phyloP scores from a whole-genome alignment of 2,113 vertebrate genomes.

The Ptilonorhynchus violaceus region DNA sequence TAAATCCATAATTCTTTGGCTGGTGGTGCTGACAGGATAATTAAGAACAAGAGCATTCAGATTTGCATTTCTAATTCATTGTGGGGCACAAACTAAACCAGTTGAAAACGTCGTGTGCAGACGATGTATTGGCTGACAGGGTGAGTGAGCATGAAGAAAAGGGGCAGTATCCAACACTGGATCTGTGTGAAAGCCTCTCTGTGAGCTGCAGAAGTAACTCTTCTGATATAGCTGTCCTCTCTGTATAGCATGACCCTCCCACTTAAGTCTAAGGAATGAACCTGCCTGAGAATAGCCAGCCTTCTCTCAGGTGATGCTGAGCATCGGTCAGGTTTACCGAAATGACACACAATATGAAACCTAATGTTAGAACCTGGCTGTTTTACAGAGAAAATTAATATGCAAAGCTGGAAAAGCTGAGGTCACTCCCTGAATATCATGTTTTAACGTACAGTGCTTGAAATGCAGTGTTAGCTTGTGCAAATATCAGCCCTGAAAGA shows the following conservation, averaged over 20 bases:
- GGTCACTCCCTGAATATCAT: slow-evolving; percentile 2
- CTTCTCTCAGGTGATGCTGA: slow-evolving; percentile 30
- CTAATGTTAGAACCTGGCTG: slow-evolving; percentile 28
- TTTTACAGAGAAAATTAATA: slow-evolving; percentile 2
- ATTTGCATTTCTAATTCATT: slow-evolving; percentile 17
- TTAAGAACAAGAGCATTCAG: not conserved
- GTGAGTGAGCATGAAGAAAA: not conserved
- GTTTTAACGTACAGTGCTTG: slow-evolving; percentile 21
- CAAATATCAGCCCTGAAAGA: not conserved
- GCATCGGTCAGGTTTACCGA: slow-evolving; percentile 23
- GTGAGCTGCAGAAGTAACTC: slow-evolving; percentile 43
- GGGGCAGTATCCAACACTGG: not conserved
- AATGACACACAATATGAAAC: slow-evolving; percentile 37
- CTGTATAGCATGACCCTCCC: slow-evolving; percentile 47
- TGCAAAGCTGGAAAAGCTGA: slow-evolving; percentile 50
- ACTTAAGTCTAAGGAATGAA: slow-evolving; percentile 47
- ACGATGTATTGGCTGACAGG: not conserved
- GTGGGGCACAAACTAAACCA: not conserved
- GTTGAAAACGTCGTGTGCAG: not conserved
- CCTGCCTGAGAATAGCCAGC: slow-evolving; percentile 11
- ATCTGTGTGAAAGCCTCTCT: not conserved
- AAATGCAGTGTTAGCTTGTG: not conserved
- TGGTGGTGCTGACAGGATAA: slow-evolving; percentile 25
- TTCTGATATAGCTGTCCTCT: slow-evolving; percentile 43
- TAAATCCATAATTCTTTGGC: slow-evolving; percentile 13